phyloP scores from a whole-genome alignment of 2,888 invertebrate genomes.

The Endomychus coccineus region DNA sequence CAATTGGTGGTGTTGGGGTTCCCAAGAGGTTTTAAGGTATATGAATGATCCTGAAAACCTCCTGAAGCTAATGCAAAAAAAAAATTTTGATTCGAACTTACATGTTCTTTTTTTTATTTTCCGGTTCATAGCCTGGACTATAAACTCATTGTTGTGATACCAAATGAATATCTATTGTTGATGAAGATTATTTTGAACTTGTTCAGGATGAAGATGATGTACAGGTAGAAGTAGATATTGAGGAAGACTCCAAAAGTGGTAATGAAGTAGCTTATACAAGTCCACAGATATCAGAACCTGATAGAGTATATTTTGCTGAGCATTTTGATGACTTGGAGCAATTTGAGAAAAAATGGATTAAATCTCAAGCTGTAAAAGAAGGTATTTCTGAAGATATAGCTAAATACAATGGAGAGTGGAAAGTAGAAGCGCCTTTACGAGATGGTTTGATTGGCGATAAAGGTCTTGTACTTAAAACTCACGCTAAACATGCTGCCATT shows the following conservation, averaged over 20 bases:
- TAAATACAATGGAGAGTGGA: slow-evolving; percentile 87
- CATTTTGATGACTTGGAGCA: slow-evolving; percentile 72
- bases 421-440: slow-evolving; percentile 66
- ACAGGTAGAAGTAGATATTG: slow-evolving; percentile 7
- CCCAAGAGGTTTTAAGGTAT: no score
- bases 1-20: no score
- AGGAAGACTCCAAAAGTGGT: neutral
- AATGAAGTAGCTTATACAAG: slow-evolving; percentile 57
- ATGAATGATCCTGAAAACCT: no score
- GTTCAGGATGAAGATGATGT: slow-evolving; percentile 8
- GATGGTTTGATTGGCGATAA: slow-evolving; percentile 72
- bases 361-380: slow-evolving; percentile 88
- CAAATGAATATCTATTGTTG: no score
- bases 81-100: no score
- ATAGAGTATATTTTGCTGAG: slow-evolving; percentile 68
- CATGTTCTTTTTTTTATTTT: no score
- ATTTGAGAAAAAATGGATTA: slow-evolving; percentile 75
- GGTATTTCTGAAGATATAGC: slow-evolving; percentile 79
- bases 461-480: slow-evolving; percentile 84
- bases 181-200: no score
- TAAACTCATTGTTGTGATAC: no score
- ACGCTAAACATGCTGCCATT: slow-evolving; percentile 95
- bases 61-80: no score
- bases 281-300: slow-evolving; percentile 56
- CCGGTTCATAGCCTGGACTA: no score